Conservation (phyloP, 92 coral and sea anemone genomes). For the Zoanthus sansibaricus region DNA sequence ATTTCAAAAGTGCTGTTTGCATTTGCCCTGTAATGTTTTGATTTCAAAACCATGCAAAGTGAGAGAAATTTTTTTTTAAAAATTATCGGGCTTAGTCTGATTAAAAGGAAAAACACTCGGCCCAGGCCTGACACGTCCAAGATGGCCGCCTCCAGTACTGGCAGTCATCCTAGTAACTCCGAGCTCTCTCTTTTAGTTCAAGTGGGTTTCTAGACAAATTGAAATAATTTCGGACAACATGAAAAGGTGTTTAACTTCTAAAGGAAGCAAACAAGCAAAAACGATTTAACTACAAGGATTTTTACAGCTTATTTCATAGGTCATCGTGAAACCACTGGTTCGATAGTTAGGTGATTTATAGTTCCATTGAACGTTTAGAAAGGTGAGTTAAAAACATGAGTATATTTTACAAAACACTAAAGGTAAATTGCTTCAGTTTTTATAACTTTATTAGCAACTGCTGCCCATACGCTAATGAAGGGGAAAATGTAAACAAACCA, state of each 20-base stretch:
- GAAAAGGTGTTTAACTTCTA: too few relatives aligned
- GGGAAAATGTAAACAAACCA: neutral
- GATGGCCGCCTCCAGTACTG: slow-evolving; percentile 56
- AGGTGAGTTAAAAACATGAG: slow-evolving; percentile 3
- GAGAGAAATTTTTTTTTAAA: too few relatives aligned
- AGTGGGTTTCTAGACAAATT: slow-evolving; percentile 4
- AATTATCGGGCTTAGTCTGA: too few relatives aligned
- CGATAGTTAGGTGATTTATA: neutral
- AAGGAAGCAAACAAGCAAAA: neutral
- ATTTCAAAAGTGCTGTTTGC: too few relatives aligned
- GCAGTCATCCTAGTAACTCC: slow-evolving; percentile 39
- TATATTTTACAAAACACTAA: too few relatives aligned
- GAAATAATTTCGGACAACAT: too few relatives aligned
- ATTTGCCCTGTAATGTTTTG: too few relatives aligned
- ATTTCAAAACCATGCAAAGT: too few relatives aligned
- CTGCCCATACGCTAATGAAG: neutral
- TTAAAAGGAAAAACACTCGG: too few relatives aligned
- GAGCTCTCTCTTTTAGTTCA: neutral
- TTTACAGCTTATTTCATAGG: slow-evolving; percentile 20
- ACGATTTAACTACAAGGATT: slow-evolving; percentile 14
- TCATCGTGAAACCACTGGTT: slow-evolving; percentile 4
- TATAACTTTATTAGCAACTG: neutral
- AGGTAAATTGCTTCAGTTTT: neutral
- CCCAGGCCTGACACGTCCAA: slow-evolving; percentile 11
- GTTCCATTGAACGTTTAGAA: neutral